These are phyloP conservation scores for Hymenopus coronatus DNA, from an alignment of 2,888 invertebrate genomes.

Conservation along the genomic window DNA sequence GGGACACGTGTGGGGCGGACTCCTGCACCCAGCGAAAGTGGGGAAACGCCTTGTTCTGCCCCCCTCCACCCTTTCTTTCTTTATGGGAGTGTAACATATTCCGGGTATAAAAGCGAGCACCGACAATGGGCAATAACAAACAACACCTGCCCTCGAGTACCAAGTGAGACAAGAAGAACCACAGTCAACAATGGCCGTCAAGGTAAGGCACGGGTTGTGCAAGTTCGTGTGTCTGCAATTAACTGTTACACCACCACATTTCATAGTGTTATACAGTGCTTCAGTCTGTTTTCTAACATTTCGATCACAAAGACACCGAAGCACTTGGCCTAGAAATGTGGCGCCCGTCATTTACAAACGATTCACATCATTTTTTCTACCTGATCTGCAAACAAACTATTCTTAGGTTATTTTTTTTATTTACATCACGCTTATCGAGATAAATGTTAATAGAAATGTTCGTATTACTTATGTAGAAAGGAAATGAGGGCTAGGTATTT, in stretches of 20 bases:
- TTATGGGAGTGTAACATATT: not conserved
- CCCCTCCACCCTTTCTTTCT: slow-evolving; percentile 31
- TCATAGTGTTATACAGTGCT: not conserved
- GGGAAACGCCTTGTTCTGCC: not conserved
- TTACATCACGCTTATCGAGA: no score
- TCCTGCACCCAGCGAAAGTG: not conserved
- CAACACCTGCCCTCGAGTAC: not conserved
- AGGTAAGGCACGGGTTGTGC: not conserved
- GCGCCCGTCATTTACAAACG: no score
- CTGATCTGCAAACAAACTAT: no score
- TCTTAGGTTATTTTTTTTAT: no score
- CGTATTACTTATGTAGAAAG: no score
- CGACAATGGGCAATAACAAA: not conserved
- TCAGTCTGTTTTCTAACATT: no score
- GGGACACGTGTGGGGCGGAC: not conserved
- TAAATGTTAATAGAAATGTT: no score
- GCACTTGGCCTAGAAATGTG: no score
- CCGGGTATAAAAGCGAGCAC: not conserved
- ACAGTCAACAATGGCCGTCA: not conserved
- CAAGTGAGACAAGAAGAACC: not conserved
- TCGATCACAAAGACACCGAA: no score
- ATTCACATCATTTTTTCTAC: no score
- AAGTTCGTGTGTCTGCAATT: no score
- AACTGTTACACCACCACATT: not conserved
- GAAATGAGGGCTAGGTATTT: no score